Evolutionary conservation across 1,140 invertebrate genomes (phyloP).

Genomic region (Anastrepha ludens): DNA sequence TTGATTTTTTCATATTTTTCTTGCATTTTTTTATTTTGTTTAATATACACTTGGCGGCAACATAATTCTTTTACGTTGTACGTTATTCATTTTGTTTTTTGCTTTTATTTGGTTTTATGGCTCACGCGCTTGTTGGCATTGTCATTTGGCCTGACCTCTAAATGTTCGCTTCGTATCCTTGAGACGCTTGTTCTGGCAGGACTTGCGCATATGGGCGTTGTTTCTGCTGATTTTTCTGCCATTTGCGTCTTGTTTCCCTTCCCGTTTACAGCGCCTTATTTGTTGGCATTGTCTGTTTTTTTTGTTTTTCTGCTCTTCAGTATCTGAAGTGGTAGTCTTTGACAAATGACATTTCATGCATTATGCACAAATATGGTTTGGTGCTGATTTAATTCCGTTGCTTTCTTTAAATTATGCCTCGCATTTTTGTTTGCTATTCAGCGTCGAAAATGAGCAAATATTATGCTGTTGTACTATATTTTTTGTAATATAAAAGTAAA

Average conservation of each 20-base stretch:
- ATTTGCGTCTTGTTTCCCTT: not conserved
- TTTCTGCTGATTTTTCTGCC: not conserved
- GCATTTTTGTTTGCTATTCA: slow-evolving; percentile 15
- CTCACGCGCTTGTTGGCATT: slow-evolving; percentile 45
- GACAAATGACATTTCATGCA: slow-evolving; percentile 51
- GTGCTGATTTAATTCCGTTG: slow-evolving; percentile 31
- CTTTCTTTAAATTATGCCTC: not conserved
- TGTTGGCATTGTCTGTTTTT: not conserved
- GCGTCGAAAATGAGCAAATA: slow-evolving; percentile 33
- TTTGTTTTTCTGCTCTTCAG: slow-evolving; percentile 9
- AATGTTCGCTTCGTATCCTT: slow-evolving; percentile 16
- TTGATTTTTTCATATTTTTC: slow-evolving; percentile 15
- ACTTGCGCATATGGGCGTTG: not conserved
- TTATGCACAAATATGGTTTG: slow-evolving; percentile 36
- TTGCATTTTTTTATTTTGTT: not conserved
- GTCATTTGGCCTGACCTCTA: slow-evolving; percentile 33
- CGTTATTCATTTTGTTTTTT: not conserved
- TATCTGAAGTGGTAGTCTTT: slow-evolving; percentile 39
- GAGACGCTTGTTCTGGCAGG: not conserved
- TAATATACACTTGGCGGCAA: not conserved
- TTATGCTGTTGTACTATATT: not conserved
- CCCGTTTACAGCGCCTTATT: not conserved
- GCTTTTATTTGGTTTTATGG: slow-evolving; percentile 32
- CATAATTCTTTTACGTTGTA: not conserved
- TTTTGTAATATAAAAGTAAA: too few relatives aligned